Evolutionary conservation across 2,113 vertebrate species (phyloP).

Genomic region (Chaenocephalus aceratus): DNA sequence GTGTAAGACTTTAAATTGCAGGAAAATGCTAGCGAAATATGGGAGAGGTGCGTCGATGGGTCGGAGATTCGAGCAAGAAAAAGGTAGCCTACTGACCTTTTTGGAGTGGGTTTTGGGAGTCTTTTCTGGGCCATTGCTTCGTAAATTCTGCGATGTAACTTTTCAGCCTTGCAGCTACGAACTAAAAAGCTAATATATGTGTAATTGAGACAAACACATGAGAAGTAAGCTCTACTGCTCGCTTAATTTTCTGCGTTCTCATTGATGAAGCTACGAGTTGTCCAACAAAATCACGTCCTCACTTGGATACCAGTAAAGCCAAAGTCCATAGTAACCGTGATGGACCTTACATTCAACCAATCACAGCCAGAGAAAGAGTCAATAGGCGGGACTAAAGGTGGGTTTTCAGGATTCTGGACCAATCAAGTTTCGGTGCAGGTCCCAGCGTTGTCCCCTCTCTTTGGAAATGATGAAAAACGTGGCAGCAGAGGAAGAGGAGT

Average conservation of each 20-base stretch:
- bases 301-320: constrained; percentile 58
- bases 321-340: constrained; percentile 60
- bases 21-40: not conserved
- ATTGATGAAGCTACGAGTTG: not conserved
- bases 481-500: constrained; percentile 55
- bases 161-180: too few relatives aligned
- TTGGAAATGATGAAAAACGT: constrained; percentile 67
- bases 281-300: constrained; percentile 31
- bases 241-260: not conserved
- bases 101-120: constrained; percentile 42
- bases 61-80: not conserved
- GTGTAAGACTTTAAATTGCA: not conserved
- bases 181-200: not conserved
- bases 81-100: too few relatives aligned
- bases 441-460: constrained; percentile 5
- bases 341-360: constrained; percentile 2
- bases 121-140: constrained; percentile 65
- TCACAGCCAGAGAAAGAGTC: accelerated
- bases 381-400: constrained; percentile 9
- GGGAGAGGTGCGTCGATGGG: not conserved
- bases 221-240: accelerated
- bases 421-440: constrained; percentile 38
- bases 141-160: not conserved
- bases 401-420: not conserved
- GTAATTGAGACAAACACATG: not conserved